Evolutionary conservation across 1,140 invertebrate genomes (phyloP), one percentile per base, ranked within the genome.

Genomic region (Sycobia sp.): DNA sequence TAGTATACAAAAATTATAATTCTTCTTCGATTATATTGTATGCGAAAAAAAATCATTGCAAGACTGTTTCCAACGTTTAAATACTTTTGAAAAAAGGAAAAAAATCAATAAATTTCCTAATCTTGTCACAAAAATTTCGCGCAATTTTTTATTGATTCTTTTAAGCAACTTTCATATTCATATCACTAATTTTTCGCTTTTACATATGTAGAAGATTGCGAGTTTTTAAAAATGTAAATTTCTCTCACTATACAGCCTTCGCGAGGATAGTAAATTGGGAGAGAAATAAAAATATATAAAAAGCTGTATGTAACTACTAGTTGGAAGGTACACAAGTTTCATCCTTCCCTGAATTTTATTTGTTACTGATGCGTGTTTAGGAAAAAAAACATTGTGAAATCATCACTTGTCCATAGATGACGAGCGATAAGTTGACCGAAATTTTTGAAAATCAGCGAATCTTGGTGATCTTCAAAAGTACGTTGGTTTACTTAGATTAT

Each of bases 351-450:
- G n/a, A 57, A 50, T 57, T 63, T n/a, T 39, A 56, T 62, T 62
- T 62, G 61, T 62, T 63, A 51, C 23, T 63, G 47, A 22, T 63
- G 54, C 61, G 61, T 63, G 46, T 63, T 63, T 63, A 63, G 54
- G 57, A 32, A 14, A 55, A 56, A 55, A 43, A 49, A 59, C 34
- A 56, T 63, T 54, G 18, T 63, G 49, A 56, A 56, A 56, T 63
- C 27, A 57, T 62, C 51, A 56, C 51, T 62, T 51, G 46, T 63
- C 38, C 38, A 57, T 57, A 50, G 54, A 41, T 41, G 46, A 63
- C 43, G 25, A 41, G 25, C 44, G 4, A 36, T 41, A 43, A 63
- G 22, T 63, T 46, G 36, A 51, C 38, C 34, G 10, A 62, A 55
- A 49, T 46, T 22, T 43, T 41, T 54, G 39, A 25, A 27, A 54